Conservation (phyloP, 2,888 invertebrate species). For the Idaea aversata region DNA sequence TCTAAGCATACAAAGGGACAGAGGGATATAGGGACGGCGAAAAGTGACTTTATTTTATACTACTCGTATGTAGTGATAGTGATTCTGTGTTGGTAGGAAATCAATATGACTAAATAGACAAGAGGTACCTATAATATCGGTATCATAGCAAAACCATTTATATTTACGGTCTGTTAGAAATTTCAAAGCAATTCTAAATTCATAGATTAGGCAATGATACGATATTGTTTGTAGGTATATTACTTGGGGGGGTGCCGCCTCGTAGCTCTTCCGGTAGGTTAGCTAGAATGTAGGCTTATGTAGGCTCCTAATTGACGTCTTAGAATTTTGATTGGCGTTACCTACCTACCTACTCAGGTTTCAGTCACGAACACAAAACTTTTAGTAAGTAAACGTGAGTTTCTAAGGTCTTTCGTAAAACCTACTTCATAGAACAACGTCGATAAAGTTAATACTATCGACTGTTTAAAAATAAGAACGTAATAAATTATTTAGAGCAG, state of each 20-base stretch:
- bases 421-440: neutral
- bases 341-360: neutral
- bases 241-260: too few relatives aligned
- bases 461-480: neutral
- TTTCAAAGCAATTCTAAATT: neutral
- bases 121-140: too few relatives aligned
- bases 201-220: neutral
- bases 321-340: neutral
- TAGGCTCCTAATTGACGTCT: neutral
- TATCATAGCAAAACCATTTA: slow-evolving; percentile 5
- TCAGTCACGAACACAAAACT: neutral
- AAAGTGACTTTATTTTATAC: too few relatives aligned
- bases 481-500: neutral
- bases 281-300: neutral
- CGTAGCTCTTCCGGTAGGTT: too few relatives aligned
- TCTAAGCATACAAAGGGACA: too few relatives aligned
- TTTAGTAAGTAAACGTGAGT: neutral
- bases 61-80: too few relatives aligned
- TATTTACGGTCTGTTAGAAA: too few relatives aligned
- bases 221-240: neutral
- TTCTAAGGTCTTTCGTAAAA: neutral
- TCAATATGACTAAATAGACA: too few relatives aligned
- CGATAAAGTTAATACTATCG: neutral
- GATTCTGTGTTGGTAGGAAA: too few relatives aligned
- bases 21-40: too few relatives aligned